A percentile compares a stretch with the other conserved stretches of the same genome.
phyloP scores from a whole-genome alignment of 1,140 invertebrate species.

The Acyrthosiphon pisum region DNA sequence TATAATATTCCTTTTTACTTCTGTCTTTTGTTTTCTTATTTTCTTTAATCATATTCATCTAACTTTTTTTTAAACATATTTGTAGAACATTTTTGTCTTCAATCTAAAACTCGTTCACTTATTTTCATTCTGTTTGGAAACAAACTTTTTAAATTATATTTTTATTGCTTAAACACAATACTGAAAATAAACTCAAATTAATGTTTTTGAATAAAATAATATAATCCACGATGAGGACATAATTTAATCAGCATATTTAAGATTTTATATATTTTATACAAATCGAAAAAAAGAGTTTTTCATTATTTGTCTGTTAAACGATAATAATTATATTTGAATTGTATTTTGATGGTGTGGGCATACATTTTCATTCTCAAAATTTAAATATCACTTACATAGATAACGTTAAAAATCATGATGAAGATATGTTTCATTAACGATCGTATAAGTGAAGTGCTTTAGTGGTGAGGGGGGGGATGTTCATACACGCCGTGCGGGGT shows the following conservation, averaged over 20 bases:
- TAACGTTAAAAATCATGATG: background rate
- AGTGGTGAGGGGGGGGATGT: background rate
- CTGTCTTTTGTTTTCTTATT: background rate
- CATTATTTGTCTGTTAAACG: background rate
- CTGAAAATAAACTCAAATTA: background rate
- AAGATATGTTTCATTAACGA: background rate
- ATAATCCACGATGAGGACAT: background rate
- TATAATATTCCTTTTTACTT: background rate
- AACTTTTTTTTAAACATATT: background rate
- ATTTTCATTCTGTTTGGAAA: background rate
- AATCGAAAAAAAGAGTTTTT: background rate
- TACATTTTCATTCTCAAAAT: background rate
- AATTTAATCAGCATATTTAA: background rate
- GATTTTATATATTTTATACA: background rate
- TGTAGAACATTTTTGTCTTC: background rate
- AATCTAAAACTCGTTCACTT: background rate
- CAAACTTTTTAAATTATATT: slow-evolving; percentile 12
- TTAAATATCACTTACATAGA: background rate
- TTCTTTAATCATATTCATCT: background rate
- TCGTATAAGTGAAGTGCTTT: background rate
- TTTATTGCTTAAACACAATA: background rate
- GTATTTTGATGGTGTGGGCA: background rate
- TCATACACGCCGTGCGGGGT: background rate
- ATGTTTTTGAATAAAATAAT: background rate
- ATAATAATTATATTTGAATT: background rate